Conservation (phyloP, 1,140 invertebrate genomes). For the Plodia interpunctella region DNA sequence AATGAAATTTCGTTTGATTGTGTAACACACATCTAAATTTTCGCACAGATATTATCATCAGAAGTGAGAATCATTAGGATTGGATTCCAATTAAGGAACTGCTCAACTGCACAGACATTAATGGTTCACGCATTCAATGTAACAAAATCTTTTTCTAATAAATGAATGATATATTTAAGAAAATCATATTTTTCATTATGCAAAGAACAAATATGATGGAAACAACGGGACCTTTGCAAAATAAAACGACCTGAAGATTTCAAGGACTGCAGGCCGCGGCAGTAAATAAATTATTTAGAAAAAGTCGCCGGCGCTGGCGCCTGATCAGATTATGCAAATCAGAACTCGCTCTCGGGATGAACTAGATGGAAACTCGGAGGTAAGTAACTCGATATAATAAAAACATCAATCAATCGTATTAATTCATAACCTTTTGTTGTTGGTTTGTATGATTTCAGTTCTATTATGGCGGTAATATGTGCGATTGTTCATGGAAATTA, state of each 20-base stretch:
- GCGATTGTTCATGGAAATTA: too few relatives aligned
- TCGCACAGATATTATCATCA: too few relatives aligned
- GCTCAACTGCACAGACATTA: too few relatives aligned
- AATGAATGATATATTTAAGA: too few relatives aligned
- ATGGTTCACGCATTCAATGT: too few relatives aligned
- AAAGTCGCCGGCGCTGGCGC: slow-evolving; percentile 20
- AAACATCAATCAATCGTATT: neutral
- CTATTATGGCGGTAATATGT: neutral
- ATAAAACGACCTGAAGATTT: slow-evolving; percentile 23
- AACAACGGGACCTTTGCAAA: neutral
- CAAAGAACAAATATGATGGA: neutral
- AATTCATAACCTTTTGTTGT: neutral
- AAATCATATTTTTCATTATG: neutral
- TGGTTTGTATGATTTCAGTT: neutral
- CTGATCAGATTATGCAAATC: slow-evolving; percentile 47
- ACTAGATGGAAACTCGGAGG: neutral
- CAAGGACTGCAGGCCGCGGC: slow-evolving; percentile 13
- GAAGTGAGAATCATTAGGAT: too few relatives aligned
- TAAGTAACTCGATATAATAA: slow-evolving; percentile 17
- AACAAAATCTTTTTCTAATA: too few relatives aligned
- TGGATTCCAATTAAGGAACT: too few relatives aligned
- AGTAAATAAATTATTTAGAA: slow-evolving; percentile 42
- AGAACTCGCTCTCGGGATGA: neutral
- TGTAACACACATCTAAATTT: too few relatives aligned
- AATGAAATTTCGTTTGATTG: too few relatives aligned